Evolutionary conservation across 2,888 invertebrate genomes (phyloP).

Genomic region (Amblyjoppa proteus): DNA sequence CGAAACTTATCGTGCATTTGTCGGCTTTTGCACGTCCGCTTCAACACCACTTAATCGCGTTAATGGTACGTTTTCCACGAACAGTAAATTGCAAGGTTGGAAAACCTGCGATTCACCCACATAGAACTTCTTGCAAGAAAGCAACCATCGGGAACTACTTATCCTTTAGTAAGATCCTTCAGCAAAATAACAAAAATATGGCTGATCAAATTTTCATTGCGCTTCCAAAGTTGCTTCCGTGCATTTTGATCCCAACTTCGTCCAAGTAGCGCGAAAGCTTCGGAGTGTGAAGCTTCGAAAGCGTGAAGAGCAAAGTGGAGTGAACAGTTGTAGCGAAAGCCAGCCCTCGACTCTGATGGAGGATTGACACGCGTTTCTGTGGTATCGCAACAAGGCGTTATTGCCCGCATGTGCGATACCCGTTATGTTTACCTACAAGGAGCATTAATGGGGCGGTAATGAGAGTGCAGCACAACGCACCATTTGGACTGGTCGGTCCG

Average conservation of each 20-base stretch:
- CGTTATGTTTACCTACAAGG: background rate
- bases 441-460: background rate
- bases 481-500: slow-evolving; percentile 83
- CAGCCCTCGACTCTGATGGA: background rate
- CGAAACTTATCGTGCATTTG: background rate
- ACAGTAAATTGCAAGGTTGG: background rate
- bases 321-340: background rate
- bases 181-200: background rate
- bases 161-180: background rate
- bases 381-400: background rate
- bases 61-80: background rate
- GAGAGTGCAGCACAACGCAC: slow-evolving; percentile 73
- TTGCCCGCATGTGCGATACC: background rate
- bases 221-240: background rate
- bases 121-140: background rate
- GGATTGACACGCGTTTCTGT: background rate
- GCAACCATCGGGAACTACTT: background rate
- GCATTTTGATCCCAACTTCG: background rate
- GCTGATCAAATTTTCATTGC: background rate
- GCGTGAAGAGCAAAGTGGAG: slow-evolving; percentile 2
- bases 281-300: background rate
- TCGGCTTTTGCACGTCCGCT: background rate
- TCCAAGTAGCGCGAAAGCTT: background rate
- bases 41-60: background rate
- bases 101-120: background rate